Base-by-base conservation (phyloP, 2,113 vertebrate species). In the Coptodon bakossiorum region DNA sequence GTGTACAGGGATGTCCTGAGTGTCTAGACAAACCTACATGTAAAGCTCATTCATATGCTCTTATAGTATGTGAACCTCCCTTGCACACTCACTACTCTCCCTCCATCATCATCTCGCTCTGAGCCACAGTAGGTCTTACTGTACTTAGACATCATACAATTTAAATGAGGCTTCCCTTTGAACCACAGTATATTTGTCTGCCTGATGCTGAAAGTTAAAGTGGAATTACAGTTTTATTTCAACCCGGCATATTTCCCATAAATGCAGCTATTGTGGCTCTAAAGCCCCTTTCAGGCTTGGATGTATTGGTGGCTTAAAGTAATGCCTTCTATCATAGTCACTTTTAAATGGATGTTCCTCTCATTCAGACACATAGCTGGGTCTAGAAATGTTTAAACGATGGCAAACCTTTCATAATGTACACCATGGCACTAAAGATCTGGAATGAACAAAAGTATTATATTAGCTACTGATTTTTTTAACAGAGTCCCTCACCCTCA, bases 81-180 rank as follows among this genome's bases (percentile, higher is more conserved):
- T 78, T 50, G 4, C 36, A 63, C 38, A 24, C 80, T 80, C 34
- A 12, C 82, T 78, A 34, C 27, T 85, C 45, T n/a, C 27, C 27
- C 85, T 45, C 81, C 59, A 68, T 83, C 36, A n/a, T 53, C 63
- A 79, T 14, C 50, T 45, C 54, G 86, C 53, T 81, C 79, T 81
- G 80, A 88, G 29, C 40, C n/a, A 91, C 90, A 87, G 81, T 89
- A 50, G 43, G n/a, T 63, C 57, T 78, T 88, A 89, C 93, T 94
- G 90, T 93, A 95, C 90, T 90, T 90, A 94, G 88, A 79, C 9
- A 5, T 36, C 85, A 93, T 94, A 1, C 89, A 94, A 92, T 61
- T 94, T 92, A 45, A 87, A 95, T 93, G 82, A 90, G 43, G 50
- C 63, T 68, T 81, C 85, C 48, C 80, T 88, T 93, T 34, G 17